Conservation (phyloP, 2,888 invertebrate species). For the Dione juno region DNA sequence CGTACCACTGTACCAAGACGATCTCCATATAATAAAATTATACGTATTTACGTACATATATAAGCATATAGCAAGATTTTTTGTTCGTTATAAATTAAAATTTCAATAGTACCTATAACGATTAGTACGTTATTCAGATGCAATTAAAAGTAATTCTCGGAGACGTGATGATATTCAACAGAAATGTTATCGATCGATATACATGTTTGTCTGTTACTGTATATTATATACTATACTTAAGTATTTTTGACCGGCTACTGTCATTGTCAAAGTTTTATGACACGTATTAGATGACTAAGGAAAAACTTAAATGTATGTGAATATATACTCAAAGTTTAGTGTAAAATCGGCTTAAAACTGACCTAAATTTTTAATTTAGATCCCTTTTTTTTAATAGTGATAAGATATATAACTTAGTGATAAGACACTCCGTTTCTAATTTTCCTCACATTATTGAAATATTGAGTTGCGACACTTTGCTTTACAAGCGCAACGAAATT, state of each 20-base stretch:
- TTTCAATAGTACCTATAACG: conserved; percentile 14
- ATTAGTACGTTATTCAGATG: conserved; percentile 21
- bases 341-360: no score
- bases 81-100: conserved; percentile 21
- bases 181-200: conserved; percentile 55
- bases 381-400: no score
- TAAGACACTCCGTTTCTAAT: no score
- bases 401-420: no score
- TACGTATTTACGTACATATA: conserved; percentile 5
- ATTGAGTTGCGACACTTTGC: no score
- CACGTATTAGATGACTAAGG: no score
- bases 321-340: no score
- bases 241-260: not conserved
- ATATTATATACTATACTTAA: not conserved
- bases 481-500: not conserved
- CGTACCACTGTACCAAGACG: not conserved
- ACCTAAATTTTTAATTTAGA: no score
- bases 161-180: conserved; percentile 54
- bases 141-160: conserved; percentile 43
- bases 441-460: no score
- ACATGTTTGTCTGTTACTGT: not conserved
- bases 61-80: not conserved
- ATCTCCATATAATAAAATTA: not conserved
- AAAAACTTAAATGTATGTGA: no score
- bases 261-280: no score